Conservation (phyloP, 2,797 vertebrate genomes). For the Scarus forsteni region DNA sequence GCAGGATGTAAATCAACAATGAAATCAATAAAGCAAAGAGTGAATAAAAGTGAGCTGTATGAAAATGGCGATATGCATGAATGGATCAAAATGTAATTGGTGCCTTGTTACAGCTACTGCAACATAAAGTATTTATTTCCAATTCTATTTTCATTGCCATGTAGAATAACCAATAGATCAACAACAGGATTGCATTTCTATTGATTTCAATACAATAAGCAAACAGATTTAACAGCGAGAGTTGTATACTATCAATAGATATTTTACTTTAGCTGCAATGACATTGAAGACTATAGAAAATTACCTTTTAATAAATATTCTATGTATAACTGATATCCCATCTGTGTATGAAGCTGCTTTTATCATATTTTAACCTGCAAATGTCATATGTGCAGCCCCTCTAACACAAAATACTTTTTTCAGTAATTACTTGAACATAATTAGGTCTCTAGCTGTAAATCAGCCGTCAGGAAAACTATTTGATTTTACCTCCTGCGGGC, state of each 20-base stretch:
- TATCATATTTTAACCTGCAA: not conserved
- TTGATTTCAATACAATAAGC: constrained; percentile 7
- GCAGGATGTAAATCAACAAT: not conserved
- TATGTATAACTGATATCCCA: not conserved
- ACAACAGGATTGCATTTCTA: not conserved
- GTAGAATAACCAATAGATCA: not conserved
- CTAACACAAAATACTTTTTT: not conserved
- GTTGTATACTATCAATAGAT: not conserved
- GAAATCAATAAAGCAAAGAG: constrained; percentile 11
- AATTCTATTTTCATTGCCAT: not conserved
- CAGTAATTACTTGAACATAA: constrained; percentile 12
- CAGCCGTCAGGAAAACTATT: not conserved
- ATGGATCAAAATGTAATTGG: not conserved
- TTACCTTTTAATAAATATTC: not conserved
- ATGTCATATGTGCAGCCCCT: not conserved
- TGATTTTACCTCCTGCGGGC: constrained; percentile 8
- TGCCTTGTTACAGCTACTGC: not conserved
- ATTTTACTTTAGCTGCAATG: not conserved
- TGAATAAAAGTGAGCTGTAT: not conserved
- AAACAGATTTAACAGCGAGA: not conserved
- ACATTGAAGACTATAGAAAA: not conserved
- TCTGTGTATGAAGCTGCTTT: not conserved
- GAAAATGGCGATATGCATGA: not conserved
- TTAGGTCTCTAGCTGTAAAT: constrained; percentile 11
- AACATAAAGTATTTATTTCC: not conserved